Evolutionary conservation across 30 jellyfish, hydroid and myxozoan species (phyloP).

Genomic region (Chironex yamaguchii): DNA sequence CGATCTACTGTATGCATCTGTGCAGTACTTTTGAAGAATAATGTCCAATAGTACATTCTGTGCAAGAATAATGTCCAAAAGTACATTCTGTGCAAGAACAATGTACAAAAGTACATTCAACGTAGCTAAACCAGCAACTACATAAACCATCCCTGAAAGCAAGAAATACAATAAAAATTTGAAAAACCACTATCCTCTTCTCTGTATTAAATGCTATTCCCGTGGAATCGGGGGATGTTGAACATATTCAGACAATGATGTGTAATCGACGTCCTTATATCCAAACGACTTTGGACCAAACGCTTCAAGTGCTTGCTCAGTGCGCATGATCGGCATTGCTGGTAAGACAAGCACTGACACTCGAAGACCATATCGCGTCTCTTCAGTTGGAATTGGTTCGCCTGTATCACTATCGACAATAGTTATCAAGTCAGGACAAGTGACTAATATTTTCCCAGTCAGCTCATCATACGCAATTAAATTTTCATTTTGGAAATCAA

Average conservation of each 20-base stretch:
- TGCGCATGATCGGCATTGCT: conserved; percentile 64
- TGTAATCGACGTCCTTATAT: conserved; percentile 22
- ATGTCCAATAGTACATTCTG: too few species aligned
- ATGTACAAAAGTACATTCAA: too few species aligned
- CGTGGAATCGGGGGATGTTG: conserved; percentile 36
- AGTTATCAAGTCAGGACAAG: conserved; percentile 71
- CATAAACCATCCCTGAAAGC: too few species aligned
- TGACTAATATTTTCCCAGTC: conserved; percentile 25
- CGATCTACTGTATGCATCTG: too few species aligned
- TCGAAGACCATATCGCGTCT: conserved; percentile 65
- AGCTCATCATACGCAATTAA: conserved; percentile 32
- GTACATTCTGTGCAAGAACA: too few species aligned
- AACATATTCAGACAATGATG: conserved; percentile 8
- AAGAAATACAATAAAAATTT: too few species aligned
- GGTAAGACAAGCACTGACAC: conserved; percentile 60
- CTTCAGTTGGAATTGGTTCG: conserved; percentile 63
- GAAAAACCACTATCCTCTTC: too few species aligned
- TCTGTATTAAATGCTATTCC: too few species aligned
- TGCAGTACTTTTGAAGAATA: too few species aligned
- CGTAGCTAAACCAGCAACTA: too few species aligned
- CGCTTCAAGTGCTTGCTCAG: conserved; percentile 36
- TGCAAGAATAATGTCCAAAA: too few species aligned
- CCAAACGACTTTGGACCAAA: conserved; percentile 74
- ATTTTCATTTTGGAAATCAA: conserved; percentile 74
- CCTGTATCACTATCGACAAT: conserved; percentile 77